phyloP scores from a whole-genome alignment of 2,113 vertebrate genomes.

The Alexandromys fortis region DNA sequence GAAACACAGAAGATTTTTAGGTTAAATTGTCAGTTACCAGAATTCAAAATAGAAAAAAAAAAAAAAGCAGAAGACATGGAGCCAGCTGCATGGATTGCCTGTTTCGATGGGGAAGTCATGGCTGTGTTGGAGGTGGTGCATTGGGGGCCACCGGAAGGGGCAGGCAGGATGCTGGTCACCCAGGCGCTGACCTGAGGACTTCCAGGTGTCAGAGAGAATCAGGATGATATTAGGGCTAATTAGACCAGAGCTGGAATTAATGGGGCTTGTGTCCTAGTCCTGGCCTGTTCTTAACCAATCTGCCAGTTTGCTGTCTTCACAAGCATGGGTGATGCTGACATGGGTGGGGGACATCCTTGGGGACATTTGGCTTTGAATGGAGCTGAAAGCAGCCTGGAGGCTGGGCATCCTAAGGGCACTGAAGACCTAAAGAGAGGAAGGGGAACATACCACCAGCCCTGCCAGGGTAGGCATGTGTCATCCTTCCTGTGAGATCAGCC shows the following conservation, averaged over 20 bases:
- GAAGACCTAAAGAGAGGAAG: neutral
- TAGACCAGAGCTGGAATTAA: slow-evolving; percentile 41
- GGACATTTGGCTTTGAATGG: accelerated
- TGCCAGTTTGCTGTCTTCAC: neutral
- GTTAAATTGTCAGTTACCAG: slow-evolving; percentile 91
- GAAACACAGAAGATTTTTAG: slow-evolving; percentile 88
- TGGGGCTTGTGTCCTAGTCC: neutral
- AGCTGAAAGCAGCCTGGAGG: neutral
- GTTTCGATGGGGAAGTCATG: slow-evolving; percentile 74
- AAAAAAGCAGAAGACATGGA: slow-evolving; percentile 82
- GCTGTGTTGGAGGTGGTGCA: slow-evolving; percentile 68
- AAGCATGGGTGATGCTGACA: neutral
- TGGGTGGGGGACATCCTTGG: neutral
- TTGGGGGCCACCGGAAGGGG: neutral
- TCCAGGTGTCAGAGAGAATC: neutral
- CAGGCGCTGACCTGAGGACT: neutral
- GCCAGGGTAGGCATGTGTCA: neutral
- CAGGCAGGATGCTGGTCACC: neutral
- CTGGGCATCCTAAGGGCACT: neutral
- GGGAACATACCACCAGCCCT: neutral
- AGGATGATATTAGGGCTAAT: slow-evolving; percentile 42
- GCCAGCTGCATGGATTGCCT: slow-evolving; percentile 79
- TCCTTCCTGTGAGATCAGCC: neutral
- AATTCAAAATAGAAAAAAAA: slow-evolving; percentile 86
- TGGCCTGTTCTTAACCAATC: neutral